Evolutionary conservation across 2,113 vertebrate genomes (phyloP).

Genomic region (Oenanthe oenanthe): DNA sequence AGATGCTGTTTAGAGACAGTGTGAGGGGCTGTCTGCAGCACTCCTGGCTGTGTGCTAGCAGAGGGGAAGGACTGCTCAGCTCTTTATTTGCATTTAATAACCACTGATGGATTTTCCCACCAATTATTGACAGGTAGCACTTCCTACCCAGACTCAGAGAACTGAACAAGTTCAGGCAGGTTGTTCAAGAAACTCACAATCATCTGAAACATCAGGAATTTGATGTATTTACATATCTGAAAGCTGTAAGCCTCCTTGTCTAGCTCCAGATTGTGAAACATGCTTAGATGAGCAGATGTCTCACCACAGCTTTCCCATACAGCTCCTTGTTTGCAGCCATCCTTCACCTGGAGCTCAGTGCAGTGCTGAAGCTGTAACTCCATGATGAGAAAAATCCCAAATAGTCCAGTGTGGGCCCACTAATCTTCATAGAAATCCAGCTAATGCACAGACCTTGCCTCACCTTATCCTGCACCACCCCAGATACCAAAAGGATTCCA

Average conservation of each 20-base stretch:
- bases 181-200: not conserved
- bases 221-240: not conserved
- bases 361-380: not conserved
- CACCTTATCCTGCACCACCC: not conserved
- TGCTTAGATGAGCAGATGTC: not conserved
- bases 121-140: not conserved
- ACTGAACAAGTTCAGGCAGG: not conserved
- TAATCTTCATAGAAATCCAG: not conserved
- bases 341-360: not conserved
- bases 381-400: not conserved
- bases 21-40: not conserved
- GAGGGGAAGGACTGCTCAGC: not conserved
- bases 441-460: not conserved
- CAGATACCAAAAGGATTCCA: not conserved
- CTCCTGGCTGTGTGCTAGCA: not conserved
- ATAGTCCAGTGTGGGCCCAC: not conserved
- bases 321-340: not conserved
- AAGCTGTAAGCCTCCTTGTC: not conserved
- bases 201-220: not conserved
- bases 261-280: not conserved
- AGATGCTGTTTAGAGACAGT: not conserved
- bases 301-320: not conserved
- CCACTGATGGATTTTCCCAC: not conserved
- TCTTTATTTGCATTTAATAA: not conserved
- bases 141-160: not conserved